Evolutionary conservation across 2,888 invertebrate genomes (phyloP).

Genomic region (Cheiracanthium punctorium): DNA sequence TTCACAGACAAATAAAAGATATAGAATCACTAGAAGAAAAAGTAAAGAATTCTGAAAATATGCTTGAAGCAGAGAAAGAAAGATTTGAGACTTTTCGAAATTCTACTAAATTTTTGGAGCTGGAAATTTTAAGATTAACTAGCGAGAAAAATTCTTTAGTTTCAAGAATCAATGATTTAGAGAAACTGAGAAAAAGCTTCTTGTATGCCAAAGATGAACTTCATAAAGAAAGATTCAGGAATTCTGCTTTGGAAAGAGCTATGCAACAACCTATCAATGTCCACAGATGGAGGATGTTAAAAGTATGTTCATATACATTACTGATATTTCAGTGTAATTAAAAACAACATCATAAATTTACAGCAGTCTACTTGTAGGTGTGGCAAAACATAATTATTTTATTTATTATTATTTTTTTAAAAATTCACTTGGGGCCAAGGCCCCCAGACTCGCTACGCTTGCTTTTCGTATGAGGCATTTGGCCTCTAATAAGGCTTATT

Average conservation of each 20-base stretch:
- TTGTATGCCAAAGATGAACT: conserved; percentile 48
- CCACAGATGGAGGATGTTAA: conserved; percentile 56
- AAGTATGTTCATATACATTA: too few species aligned
- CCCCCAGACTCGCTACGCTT: too few species aligned
- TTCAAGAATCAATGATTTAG: conserved; percentile 51
- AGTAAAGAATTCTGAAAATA: conserved; percentile 26
- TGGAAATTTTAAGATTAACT: conserved; percentile 47
- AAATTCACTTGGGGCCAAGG: too few species aligned
- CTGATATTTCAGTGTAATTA: too few species aligned
- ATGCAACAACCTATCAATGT: conserved; percentile 57
- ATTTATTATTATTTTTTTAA: too few species aligned
- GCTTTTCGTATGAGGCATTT: too few species aligned
- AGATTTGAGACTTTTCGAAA: conserved; percentile 18
- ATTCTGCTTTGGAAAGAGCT: conserved; percentile 44
- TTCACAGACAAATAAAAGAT: conserved; percentile 17
- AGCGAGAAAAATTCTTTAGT: conserved; percentile 48
- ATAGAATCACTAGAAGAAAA: conserved; percentile 30
- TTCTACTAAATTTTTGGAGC: conserved; percentile 35
- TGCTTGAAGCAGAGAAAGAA: conserved; percentile 28
- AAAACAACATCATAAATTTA: too few species aligned
- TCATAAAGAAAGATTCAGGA: conserved; percentile 49
- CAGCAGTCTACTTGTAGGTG: too few species aligned
- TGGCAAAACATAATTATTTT: too few species aligned
- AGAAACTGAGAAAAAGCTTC: conserved; percentile 50
- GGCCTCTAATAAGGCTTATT: too few species aligned